These are phyloP conservation scores for Eumacrocentrus americanus DNA, from an alignment of 2,888 invertebrate genomes.

Conservation along the genomic window DNA sequence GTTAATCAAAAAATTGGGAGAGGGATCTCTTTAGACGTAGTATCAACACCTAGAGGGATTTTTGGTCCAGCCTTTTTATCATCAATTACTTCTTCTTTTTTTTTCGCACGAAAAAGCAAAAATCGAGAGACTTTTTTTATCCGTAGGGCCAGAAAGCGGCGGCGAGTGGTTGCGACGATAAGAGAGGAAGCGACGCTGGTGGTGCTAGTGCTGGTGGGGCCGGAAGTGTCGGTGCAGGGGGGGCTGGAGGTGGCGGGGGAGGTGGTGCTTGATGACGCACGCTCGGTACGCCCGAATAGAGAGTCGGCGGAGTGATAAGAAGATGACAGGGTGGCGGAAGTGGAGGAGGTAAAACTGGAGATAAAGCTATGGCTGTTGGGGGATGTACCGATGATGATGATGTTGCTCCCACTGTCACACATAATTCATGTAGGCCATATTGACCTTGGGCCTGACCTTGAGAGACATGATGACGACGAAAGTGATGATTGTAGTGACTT, in stretches of 20 bases:
- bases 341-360: slow-evolving; percentile 59
- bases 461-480: slow-evolving; percentile 15
- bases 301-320: slow-evolving; percentile 55
- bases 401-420: slow-evolving; percentile 23
- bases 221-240: slow-evolving; percentile 54
- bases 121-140: slow-evolving; percentile 18
- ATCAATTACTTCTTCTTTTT: slow-evolving; percentile 4
- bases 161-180: slow-evolving; percentile 49
- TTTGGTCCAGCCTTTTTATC: slow-evolving; percentile 19
- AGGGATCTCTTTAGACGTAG: too few relatives aligned
- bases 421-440: slow-evolving; percentile 28
- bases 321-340: slow-evolving; percentile 56
- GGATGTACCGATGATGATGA: slow-evolving; percentile 25
- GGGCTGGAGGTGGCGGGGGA: slow-evolving; percentile 58
- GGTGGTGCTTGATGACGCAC: slow-evolving; percentile 51
- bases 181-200: slow-evolving; percentile 50
- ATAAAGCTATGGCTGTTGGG: slow-evolving; percentile 57
- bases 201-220: slow-evolving; percentile 51
- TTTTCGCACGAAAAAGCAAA: slow-evolving; percentile 1
- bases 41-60: slow-evolving; percentile 5
- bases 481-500: slow-evolving; percentile 6
- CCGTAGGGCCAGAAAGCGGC: slow-evolving; percentile 60
- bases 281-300: slow-evolving; percentile 54
- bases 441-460: slow-evolving; percentile 23
- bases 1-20: slow-evolving; percentile 8